These are phyloP conservation scores for Serripes groenlandicus DNA, from an alignment of 2,888 invertebrate genomes.

Conservation along the genomic window DNA sequence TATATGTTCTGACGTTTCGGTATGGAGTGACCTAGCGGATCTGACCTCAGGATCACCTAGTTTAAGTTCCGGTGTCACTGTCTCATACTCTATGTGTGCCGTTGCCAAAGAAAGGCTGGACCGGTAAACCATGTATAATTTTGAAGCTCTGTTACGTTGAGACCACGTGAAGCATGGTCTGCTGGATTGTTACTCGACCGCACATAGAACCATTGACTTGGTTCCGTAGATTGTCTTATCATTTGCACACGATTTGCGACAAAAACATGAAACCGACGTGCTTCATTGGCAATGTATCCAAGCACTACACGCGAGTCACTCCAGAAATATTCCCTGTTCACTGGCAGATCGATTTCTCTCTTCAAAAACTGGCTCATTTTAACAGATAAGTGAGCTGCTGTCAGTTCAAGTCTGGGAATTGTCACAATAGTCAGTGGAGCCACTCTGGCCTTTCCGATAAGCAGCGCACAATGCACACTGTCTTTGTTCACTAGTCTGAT, in stretches of 20 bases:
- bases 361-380: not conserved
- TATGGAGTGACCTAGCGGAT: too few species aligned
- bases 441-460: constrained; percentile 25
- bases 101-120: constrained; percentile 56
- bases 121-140: constrained; percentile 52
- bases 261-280: constrained; percentile 66
- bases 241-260: constrained; percentile 71
- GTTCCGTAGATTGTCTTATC: constrained; percentile 54
- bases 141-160: not conserved
- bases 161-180: constrained; percentile 66
- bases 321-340: constrained; percentile 55
- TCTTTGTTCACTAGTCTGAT: constrained; percentile 15
- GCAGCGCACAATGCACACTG: constrained; percentile 13
- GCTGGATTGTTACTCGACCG: constrained; percentile 66
- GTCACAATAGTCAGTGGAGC: constrained; percentile 52
- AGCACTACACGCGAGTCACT: constrained; percentile 68
- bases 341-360: constrained; percentile 41
- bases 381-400: constrained; percentile 46
- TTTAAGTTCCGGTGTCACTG: not conserved
- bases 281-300: constrained; percentile 68
- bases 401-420: constrained; percentile 64
- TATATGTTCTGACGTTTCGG: too few species aligned
- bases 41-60: too few species aligned
- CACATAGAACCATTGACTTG: constrained; percentile 68
- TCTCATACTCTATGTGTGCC: not conserved